These are phyloP conservation scores for Conus canariensis DNA, from an alignment of 2,888 invertebrate genomes.

Conservation along the genomic window DNA sequence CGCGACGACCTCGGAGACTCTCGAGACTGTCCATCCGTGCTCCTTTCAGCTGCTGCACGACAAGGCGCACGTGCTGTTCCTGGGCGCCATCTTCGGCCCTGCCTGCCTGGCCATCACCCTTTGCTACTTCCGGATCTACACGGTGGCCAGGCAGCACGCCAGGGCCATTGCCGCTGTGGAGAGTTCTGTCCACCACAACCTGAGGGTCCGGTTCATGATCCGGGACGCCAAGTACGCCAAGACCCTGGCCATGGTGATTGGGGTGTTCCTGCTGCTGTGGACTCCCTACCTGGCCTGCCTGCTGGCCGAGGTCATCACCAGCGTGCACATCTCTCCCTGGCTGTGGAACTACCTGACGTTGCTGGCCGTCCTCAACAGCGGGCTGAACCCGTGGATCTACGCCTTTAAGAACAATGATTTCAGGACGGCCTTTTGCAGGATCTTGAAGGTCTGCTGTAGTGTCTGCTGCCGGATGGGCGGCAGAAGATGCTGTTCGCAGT, in stretches of 20 bases:
- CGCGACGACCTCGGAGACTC: neutral
- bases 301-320: slow-evolving; percentile 62
- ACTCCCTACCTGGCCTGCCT: slow-evolving; percentile 83
- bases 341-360: slow-evolving; percentile 82
- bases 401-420: slow-evolving; percentile 84
- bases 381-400: slow-evolving; percentile 85
- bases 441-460: slow-evolving; percentile 46
- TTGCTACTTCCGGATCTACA: slow-evolving; percentile 84
- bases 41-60: slow-evolving; percentile 79
- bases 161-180: slow-evolving; percentile 84
- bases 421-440: slow-evolving; percentile 80
- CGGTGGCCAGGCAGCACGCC: slow-evolving; percentile 84
- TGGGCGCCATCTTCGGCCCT: slow-evolving; percentile 84
- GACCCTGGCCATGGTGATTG: slow-evolving; percentile 84
- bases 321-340: slow-evolving; percentile 81
- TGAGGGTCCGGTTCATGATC: slow-evolving; percentile 62
- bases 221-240: slow-evolving; percentile 82
- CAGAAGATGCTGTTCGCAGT: neutral
- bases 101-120: slow-evolving; percentile 82
- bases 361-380: slow-evolving; percentile 83
- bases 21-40: slow-evolving; percentile 43
- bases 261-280: slow-evolving; percentile 83
- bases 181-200: slow-evolving; percentile 80
- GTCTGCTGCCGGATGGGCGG: neutral
- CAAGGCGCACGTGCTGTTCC: slow-evolving; percentile 80